Evolutionary conservation across 1,140 invertebrate genomes (phyloP).

Genomic region (Sinonovacula constricta): DNA sequence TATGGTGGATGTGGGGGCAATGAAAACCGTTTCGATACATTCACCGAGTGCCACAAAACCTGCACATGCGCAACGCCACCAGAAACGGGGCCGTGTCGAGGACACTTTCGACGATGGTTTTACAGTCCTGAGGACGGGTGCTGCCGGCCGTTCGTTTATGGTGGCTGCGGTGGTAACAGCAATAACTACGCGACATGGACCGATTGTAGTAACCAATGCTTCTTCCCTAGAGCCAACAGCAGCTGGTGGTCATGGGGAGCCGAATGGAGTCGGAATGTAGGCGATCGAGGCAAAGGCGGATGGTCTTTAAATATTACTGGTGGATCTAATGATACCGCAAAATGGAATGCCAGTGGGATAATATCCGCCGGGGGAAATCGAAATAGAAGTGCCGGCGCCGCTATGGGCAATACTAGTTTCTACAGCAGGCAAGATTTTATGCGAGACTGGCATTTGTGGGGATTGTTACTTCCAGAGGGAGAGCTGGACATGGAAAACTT

Average conservation of each 20-base stretch:
- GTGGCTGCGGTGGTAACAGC: constrained; percentile 62
- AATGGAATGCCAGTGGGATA: not conserved
- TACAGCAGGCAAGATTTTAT: constrained; percentile 15
- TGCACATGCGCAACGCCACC: constrained; percentile 35
- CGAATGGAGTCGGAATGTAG: not conserved
- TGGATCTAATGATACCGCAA: no score
- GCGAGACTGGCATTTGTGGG: constrained; percentile 31
- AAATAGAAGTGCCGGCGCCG: not conserved
- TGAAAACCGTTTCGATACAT: constrained; percentile 79
- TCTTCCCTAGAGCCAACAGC: constrained; percentile 10
- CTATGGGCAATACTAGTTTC: not conserved
- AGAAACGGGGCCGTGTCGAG: constrained; percentile 82
- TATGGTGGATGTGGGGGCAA: constrained; percentile 82
- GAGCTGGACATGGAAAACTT: constrained; percentile 22
- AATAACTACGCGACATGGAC: constrained; percentile 52
- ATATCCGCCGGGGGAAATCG: not conserved
- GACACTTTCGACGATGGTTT: constrained; percentile 74
- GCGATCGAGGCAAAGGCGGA: not conserved
- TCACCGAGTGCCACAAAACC: constrained; percentile 12
- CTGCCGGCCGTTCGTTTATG: constrained; percentile 60
- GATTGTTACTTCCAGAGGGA: not conserved
- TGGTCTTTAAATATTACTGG: no score
- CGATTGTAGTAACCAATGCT: constrained; percentile 23
- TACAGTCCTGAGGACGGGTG: constrained; percentile 50
- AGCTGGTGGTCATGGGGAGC: constrained; percentile 31